Base-by-base conservation (phyloP, 2,113 vertebrate genomes). In the Heterotis niloticus region DNA sequence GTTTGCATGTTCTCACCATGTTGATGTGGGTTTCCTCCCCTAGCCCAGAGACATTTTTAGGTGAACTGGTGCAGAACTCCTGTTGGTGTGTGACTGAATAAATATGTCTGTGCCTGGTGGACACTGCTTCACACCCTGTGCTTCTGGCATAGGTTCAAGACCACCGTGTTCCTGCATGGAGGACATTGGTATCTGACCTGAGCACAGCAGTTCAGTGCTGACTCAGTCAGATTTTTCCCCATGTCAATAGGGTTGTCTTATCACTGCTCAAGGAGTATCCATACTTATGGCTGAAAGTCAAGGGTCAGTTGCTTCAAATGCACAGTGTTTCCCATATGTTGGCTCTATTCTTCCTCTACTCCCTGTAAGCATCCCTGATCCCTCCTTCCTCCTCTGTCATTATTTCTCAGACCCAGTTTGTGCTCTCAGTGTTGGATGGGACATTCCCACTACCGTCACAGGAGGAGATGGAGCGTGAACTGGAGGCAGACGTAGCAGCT, bases 351-450 rank as follows among this genome's bases (percentile, higher is more conserved):
- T 29, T 54, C 57, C 54, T 16, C 10, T 20, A 26, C 51, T 28
- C 13, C 51, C 23, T 24, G 44, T n/a, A n/a, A n/a, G n/a, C n/a
- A n/a, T n/a, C 4, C 28, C 64, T 5, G n/a, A n/a, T 29, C 18
- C 9, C 44, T 23, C 62, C 10, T 64, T 65, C 5, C 44, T 20
- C 44, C 51, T 12, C 11, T 69, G 62, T 75, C 2, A 1, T 44
- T n/a, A n/a, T n/a, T n/a, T 26, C 26, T 59, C 69, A 85, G 82
- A 66, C 80, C 70, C 84, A 86, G 68, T 90, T 90, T 81, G 84
- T 78, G 13, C 68, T 92, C 13, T 88, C 88, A 5, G 85, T 88
- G 56, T 82, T 92, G 72, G 84, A 82, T 20, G 90, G 90, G 13
- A 82, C 86, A 1, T 87, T 84, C 70, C 24, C 20, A 0, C 83